A percentile compares a stretch with the other conserved stretches of the same genome.
Conservation (phyloP, 2,888 invertebrate species). For the Synanthedon vespiformis region DNA sequence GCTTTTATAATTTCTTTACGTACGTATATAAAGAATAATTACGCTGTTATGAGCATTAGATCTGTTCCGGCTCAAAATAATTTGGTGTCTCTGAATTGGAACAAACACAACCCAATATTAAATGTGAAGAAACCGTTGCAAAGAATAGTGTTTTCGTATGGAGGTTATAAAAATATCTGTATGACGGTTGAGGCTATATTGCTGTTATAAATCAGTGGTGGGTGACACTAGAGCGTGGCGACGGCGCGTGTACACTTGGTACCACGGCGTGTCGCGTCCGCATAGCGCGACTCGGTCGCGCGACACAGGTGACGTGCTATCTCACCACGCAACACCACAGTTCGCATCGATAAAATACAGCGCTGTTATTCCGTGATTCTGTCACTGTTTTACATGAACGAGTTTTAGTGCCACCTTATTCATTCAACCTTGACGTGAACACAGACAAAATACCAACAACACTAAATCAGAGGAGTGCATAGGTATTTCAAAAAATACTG, state of each 20-base stretch:
- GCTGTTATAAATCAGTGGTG: slow-evolving; percentile 60
- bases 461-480: too few relatives aligned
- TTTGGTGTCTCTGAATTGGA: not conserved
- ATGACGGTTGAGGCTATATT: slow-evolving; percentile 64
- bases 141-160: slow-evolving; percentile 29
- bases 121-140: slow-evolving; percentile 29
- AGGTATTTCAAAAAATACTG: too few relatives aligned
- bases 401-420: not conserved
- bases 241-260: slow-evolving; percentile 10
- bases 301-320: slow-evolving; percentile 23
- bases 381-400: not conserved
- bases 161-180: slow-evolving; percentile 63
- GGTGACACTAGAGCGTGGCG: slow-evolving; percentile 37
- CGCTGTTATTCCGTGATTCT: not conserved
- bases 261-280: slow-evolving; percentile 1
- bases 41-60: too few relatives aligned
- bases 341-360: not conserved
- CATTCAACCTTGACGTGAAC: too few relatives aligned
- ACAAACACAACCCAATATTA: slow-evolving; percentile 18
- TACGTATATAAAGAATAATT: too few relatives aligned
- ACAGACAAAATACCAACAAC: too few relatives aligned
- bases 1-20: too few relatives aligned
- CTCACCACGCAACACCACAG: slow-evolving; percentile 21
- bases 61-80: not conserved
- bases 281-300: slow-evolving; percentile 20